Conservation (phyloP, 2,888 invertebrate genomes). For the Entomobrya proxima region DNA sequence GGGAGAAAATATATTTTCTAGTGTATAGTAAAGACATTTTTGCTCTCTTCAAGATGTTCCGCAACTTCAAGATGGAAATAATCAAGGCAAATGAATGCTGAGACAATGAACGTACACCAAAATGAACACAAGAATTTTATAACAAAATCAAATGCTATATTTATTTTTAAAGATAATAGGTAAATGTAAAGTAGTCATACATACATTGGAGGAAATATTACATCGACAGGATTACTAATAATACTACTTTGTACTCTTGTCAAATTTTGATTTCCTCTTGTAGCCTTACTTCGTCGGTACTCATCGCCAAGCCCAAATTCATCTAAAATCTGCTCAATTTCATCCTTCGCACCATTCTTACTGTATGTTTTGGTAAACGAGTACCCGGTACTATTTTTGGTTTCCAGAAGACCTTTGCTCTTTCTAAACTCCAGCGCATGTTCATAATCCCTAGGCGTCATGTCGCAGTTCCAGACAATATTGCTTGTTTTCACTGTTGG, state of each 20-base stretch:
- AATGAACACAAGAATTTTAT: too few relatives aligned
- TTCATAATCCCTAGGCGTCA: slow-evolving; percentile 45
- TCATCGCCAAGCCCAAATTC: not conserved
- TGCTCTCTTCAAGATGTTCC: slow-evolving; percentile 38
- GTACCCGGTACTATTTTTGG: not conserved
- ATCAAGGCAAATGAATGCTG: too few relatives aligned
- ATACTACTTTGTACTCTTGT: not conserved
- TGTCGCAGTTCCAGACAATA: slow-evolving; percentile 33
- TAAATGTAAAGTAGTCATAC: too few relatives aligned
- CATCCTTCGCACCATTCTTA: not conserved
- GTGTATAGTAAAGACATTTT: slow-evolving; percentile 14
- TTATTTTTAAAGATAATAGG: too few relatives aligned
- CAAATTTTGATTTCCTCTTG: slow-evolving; percentile 4
- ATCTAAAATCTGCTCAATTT: not conserved
- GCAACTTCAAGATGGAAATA: too few relatives aligned
- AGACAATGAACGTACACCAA: too few relatives aligned
- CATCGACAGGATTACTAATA: not conserved
- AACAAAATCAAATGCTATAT: too few relatives aligned
- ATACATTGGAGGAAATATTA: slow-evolving; percentile 1
- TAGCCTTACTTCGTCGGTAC: not conserved
- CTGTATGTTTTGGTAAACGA: not conserved
- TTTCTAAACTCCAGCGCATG: slow-evolving; percentile 10
- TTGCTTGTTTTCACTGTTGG: not conserved
- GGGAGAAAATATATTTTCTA: slow-evolving; percentile 14
- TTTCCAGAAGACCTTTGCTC: not conserved